Base-by-base conservation (phyloP, 2,113 vertebrate genomes). In the Menura novaehollandiae region DNA sequence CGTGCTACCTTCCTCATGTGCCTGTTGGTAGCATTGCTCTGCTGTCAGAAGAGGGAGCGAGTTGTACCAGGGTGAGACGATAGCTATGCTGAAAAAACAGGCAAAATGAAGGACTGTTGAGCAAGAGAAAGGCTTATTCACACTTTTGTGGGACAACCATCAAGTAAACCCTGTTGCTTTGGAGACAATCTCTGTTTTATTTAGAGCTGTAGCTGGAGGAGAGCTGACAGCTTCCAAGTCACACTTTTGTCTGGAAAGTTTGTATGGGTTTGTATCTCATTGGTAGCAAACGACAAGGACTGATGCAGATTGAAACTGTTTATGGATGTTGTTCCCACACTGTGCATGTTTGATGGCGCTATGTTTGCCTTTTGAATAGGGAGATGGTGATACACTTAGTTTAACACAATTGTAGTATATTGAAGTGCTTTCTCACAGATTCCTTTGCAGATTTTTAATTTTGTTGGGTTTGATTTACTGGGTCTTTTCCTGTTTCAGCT, bases 1-100 rank as follows among this genome's bases (percentile, higher is more conserved):
- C 5, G 3, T 1, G 1, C 49, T 47, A 41, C 21, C 35, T 35
- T 32, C 27, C 39, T 32, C 16, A 3, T 1, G 1, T 13, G 13
- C 43, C 32, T 43, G 46, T 47, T 27, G 28, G 37, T 21, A 1
- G 5, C 41, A 16, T 16, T 23, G 68, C 58, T 39, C 60, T 4
- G 6, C 43, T 63, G 26, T 44, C 69, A 16, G 58, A 46, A 37
- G 23, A 46, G 32, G 14, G 35, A 52, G 4, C 0, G 1, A 69
- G 63, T 23, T 77, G 63, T 32, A 2, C n/a, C 0, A 0, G 33
- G 46, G 24, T 27, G 37, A 49, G n/a, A 46, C 1, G 2, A 33
- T 11, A 28, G 28, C 3, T 2, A 7, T 21, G 26, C 41, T 32
- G 55, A 22, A 43, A 68, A 73, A 81, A 3, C 55, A 41, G 39